These are phyloP conservation scores for Arctia plantaginis DNA, from an alignment of 2,888 invertebrate genomes.

Conservation along the genomic window DNA sequence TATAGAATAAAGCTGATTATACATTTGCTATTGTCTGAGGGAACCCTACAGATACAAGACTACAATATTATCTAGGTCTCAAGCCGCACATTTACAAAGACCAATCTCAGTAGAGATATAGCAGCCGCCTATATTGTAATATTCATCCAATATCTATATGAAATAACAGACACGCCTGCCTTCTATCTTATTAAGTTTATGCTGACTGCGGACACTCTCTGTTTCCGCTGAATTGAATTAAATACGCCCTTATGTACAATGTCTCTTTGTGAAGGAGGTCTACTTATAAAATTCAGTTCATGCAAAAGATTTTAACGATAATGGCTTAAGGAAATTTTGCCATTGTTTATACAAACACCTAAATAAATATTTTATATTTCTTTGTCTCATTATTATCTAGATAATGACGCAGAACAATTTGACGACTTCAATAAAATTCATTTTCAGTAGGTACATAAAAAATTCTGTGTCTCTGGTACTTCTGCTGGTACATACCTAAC, in stretches of 20 bases:
- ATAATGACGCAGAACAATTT: background rate
- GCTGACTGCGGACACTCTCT: conserved; percentile 58
- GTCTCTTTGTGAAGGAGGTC: background rate
- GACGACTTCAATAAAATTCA: background rate
- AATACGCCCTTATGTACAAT: conserved; percentile 12
- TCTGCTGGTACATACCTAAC: no score
- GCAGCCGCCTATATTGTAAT: conserved; percentile 25
- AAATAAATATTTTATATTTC: background rate
- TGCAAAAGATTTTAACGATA: background rate
- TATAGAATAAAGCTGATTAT: background rate
- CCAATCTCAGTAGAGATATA: conserved; percentile 23
- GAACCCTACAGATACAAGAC: conserved; percentile 8
- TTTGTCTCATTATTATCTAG: no score
- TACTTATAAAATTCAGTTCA: background rate
- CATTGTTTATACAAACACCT: background rate
- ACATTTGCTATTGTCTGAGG: background rate
- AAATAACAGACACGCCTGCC: conserved; percentile 45
- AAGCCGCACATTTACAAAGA: conserved; percentile 23
- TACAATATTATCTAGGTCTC: conserved; percentile 15
- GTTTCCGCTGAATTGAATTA: conserved; percentile 36
- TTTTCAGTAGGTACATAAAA: background rate
- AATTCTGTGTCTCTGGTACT: no score
- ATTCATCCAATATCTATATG: conserved; percentile 39
- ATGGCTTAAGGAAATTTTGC: background rate
- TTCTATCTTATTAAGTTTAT: conserved; percentile 67